phyloP scores from a whole-genome alignment of 2,113 vertebrate species.

The Myiagra hebetior region DNA sequence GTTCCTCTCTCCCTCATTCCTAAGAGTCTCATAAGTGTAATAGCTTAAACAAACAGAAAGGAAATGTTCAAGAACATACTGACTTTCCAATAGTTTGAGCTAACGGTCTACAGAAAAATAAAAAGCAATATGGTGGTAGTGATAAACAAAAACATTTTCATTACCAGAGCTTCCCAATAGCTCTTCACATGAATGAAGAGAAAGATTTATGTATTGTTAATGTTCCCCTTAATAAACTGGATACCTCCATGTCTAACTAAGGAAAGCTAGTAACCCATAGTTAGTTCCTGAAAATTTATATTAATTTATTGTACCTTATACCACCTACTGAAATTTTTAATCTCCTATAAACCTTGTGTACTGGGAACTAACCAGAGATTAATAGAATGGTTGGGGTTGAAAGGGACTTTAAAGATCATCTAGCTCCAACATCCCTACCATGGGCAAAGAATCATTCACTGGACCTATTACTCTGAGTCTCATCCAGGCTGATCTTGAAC shows the following conservation, averaged over 20 bases:
- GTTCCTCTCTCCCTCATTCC: neutral
- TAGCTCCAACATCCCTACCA: neutral
- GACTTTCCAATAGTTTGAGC: neutral
- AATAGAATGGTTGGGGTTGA: neutral
- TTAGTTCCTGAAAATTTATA: neutral
- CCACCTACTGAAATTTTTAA: neutral
- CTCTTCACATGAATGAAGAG: neutral
- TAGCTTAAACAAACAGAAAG: neutral
- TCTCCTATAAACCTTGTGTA: neutral
- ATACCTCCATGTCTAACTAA: neutral
- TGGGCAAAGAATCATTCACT: neutral
- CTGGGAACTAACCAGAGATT: neutral
- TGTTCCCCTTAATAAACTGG: neutral
- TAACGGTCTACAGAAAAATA: neutral
- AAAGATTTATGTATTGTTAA: neutral
- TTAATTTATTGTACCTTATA: neutral
- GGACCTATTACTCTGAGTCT: neutral
- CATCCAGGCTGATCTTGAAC: neutral
- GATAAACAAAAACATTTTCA: neutral
- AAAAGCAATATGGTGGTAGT: neutral
- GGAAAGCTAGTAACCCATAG: neutral
- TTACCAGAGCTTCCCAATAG: neutral
- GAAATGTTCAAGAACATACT: neutral
- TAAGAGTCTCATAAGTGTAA: neutral
- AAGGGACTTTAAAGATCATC: neutral